phyloP scores from a whole-genome alignment of 1,140 invertebrate genomes.

The Meloidogyne exigua region DNA sequence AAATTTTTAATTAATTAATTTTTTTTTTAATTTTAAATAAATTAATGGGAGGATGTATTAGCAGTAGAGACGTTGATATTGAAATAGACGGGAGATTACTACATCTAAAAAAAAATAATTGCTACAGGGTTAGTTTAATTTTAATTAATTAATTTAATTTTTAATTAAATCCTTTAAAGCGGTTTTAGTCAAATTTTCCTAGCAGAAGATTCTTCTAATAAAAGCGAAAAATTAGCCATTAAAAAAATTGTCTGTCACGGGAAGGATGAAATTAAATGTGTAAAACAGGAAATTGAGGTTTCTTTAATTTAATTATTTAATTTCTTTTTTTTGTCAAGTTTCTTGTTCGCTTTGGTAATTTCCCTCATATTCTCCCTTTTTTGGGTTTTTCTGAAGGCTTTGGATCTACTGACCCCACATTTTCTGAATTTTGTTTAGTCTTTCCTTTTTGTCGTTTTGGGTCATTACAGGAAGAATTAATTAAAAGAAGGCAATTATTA shows the following conservation, averaged over 20 bases:
- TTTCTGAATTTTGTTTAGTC: conserved; percentile 33
- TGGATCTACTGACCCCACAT: background rate
- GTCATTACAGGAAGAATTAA: conserved; percentile 16
- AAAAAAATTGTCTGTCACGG: conserved; percentile 37
- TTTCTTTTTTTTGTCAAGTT: conserved; percentile 2
- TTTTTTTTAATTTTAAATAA: background rate
- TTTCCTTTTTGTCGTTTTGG: conserved; percentile 39
- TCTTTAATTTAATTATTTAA: background rate
- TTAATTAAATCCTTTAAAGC: no score
- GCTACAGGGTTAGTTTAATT: conserved; percentile 28
- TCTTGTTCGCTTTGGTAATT: conserved; percentile 10
- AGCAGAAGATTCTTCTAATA: conserved; percentile 31
- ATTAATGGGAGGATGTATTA: conserved; percentile 32
- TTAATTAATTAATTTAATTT: no score
- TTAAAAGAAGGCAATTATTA: background rate
- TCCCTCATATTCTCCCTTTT: conserved; percentile 19
- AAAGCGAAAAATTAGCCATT: conserved; percentile 32
- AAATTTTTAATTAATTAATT: background rate
- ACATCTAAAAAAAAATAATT: conserved; percentile 26
- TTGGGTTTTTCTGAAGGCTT: conserved; percentile 23
- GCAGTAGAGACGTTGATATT: conserved; percentile 35
- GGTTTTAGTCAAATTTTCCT: conserved; percentile 42
- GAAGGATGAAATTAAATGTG: conserved; percentile 20
- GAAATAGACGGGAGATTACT: conserved; percentile 36
- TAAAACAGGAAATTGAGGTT: conserved; percentile 21